Evolutionary conservation across 2,888 invertebrate species (phyloP).

Genomic region (Caenorhabditis sp.): DNA sequence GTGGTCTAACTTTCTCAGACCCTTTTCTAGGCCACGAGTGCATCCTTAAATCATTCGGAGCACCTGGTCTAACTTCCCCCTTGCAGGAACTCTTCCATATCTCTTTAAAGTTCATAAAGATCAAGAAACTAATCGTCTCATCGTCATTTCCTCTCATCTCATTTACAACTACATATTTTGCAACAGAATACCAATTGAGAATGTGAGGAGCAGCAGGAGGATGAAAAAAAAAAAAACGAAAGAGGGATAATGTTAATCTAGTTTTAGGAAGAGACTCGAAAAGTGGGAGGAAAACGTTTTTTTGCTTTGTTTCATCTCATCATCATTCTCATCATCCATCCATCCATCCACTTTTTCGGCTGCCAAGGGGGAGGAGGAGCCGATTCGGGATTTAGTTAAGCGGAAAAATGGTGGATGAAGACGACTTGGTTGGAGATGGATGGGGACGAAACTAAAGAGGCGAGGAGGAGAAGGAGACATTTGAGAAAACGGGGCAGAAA

Average conservation of each 20-base stretch:
- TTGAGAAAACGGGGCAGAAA: neutral
- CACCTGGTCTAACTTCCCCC: too few species aligned
- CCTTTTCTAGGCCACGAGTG: too few species aligned
- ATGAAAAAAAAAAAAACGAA: neutral
- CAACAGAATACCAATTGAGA: too few species aligned
- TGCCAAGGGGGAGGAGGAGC: too few species aligned
- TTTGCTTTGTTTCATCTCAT: constrained; percentile 29
- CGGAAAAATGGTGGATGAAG: constrained; percentile 20
- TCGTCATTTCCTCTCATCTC: neutral
- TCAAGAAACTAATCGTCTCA: neutral
- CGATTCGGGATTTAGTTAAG: constrained; percentile 22
- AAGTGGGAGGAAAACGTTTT: constrained; percentile 1
- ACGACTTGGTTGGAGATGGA: neutral
- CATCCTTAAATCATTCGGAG: too few species aligned
- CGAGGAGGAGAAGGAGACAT: neutral
- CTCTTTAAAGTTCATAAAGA: neutral
- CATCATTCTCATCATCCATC: constrained; percentile 22
- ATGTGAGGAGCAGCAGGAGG: neutral
- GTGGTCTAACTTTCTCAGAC: too few species aligned
- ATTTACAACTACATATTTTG: too few species aligned
- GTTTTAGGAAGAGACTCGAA: constrained; percentile 17
- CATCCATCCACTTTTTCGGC: constrained; percentile 7
- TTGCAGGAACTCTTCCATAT: neutral
- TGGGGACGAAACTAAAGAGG: too few species aligned
- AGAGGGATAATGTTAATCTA: constrained; percentile 32